Conservation (phyloP, 1,140 invertebrate genomes). For the Drosophila bifasciata region DNA sequence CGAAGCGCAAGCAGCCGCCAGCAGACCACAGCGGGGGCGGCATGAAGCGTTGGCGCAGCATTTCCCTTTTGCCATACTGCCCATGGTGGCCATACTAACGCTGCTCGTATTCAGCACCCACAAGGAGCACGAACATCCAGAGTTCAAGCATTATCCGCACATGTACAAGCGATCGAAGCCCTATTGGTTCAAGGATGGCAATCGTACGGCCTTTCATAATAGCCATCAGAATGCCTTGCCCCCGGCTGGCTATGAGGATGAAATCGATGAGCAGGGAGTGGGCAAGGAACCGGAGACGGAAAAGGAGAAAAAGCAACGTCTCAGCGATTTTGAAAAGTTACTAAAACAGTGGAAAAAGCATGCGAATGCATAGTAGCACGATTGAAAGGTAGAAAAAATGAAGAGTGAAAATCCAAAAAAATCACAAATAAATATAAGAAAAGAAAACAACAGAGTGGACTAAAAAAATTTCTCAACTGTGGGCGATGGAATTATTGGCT, state of each 20-base stretch:
- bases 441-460: too few relatives aligned
- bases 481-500: too few relatives aligned
- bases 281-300: constrained; percentile 36
- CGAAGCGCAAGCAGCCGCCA: too few relatives aligned
- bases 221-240: constrained; percentile 90
- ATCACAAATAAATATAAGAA: too few relatives aligned
- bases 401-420: too few relatives aligned
- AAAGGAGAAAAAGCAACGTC: constrained; percentile 19
- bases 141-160: constrained; percentile 89
- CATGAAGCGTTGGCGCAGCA: too few relatives aligned
- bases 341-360: constrained; percentile 48
- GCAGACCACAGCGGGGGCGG: too few relatives aligned
- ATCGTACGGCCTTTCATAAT: constrained; percentile 90
- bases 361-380: not conserved
- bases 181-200: constrained; percentile 94
- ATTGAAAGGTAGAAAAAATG: not conserved
- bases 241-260: constrained; percentile 89
- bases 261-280: constrained; percentile 26
- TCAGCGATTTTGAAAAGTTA: constrained; percentile 28
- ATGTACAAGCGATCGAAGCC: constrained; percentile 88
- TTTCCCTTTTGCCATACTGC: constrained; percentile 14
- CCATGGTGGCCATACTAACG: constrained; percentile 40
- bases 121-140: constrained; percentile 83
- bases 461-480: too few relatives aligned
- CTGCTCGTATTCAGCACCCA: constrained; percentile 29